These are phyloP conservation scores for Lipophrys pholis DNA, from an alignment of 2,113 vertebrate species.

Conservation along the genomic window DNA sequence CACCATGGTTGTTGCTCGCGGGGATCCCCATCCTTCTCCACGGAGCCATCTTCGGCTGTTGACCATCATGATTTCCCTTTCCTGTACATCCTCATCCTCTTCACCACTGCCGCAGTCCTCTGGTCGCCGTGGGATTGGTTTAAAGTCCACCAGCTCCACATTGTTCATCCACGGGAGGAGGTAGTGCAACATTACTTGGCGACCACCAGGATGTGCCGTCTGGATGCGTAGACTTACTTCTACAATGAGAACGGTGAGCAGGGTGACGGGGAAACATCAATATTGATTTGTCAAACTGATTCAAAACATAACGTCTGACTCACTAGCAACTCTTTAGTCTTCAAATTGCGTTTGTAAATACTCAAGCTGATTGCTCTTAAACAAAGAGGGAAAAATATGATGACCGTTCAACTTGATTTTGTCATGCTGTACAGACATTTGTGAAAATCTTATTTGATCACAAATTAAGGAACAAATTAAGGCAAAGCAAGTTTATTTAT, in stretches of 20 bases:
- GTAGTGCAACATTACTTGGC: slow-evolving; percentile 98
- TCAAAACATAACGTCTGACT: too few species aligned
- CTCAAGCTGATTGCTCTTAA: too few species aligned
- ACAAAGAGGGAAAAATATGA: too few species aligned
- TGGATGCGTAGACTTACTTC: slow-evolving; percentile 99
- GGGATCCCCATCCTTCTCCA: slow-evolving; percentile 98
- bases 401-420: too few species aligned
- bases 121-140: slow-evolving; percentile 84
- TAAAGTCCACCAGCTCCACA: slow-evolving; percentile 94
- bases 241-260: slow-evolving; percentile 57
- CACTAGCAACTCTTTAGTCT: too few species aligned
- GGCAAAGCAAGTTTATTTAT: too few species aligned
- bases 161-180: slow-evolving; percentile 99
- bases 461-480: too few species aligned
- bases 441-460: too few species aligned
- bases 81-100: slow-evolving; percentile 88
- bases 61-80: slow-evolving; percentile 93
- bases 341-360: too few species aligned
- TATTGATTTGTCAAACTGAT: too few species aligned
- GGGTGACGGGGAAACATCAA: not conserved
- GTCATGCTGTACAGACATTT: too few species aligned
- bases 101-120: slow-evolving; percentile 84
- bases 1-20: slow-evolving; percentile 96
- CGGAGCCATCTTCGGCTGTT: slow-evolving; percentile 95
- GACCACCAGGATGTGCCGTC: slow-evolving; percentile 94